Evolutionary conservation across 2,113 vertebrate species (phyloP), one percentile per base, ranked within the genome.

Genomic region (Ornithorhynchus anatinus): DNA sequence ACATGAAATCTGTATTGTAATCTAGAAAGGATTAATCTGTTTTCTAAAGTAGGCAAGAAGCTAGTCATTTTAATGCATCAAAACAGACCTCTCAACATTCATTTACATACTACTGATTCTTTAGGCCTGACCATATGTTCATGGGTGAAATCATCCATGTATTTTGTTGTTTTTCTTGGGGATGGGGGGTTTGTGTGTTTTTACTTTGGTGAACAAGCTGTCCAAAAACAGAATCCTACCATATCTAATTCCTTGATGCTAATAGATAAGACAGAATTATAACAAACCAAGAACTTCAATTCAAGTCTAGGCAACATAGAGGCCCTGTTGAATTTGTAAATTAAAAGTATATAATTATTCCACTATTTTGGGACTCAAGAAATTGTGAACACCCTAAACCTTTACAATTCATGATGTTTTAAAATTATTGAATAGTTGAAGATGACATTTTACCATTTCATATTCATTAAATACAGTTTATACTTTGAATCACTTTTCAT

Each of bases 71-170:
- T 89, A 47, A 74, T 80, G 67, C 72, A 23, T 45, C 72, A 43
- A 62, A 66, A 62, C 69, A 84, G 79, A 81, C 75, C 62, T 79
- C 79, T 66, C 75, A 81, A 74, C 69, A 74, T 8, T 71, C 86
- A 88, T 92, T 90, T 91, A 84, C 82, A 86, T 88, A 88, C 47
- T 85, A 80, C 86, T 89, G 83, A 90, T 91, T 92, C 89, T 75
- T 70, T 88, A 85, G 88, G 72, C 88, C 72, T 84, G 63, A 60
- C 89, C 89, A 92, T 92, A 85, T 94, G 90, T 72, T 90, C 88
- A 72, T 70, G 50, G 68, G 80, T 81, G 61, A 88, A 90, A 80
- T 77, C 72, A 38, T 85, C 45, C 14, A 67, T 16, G 58, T 70
- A 70, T 31, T 73, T 69, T 84, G 72, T 84, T 42, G 59, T 60